phyloP scores from a whole-genome alignment of 2,888 invertebrate genomes.

The Lepidocyrtoides sp. region DNA sequence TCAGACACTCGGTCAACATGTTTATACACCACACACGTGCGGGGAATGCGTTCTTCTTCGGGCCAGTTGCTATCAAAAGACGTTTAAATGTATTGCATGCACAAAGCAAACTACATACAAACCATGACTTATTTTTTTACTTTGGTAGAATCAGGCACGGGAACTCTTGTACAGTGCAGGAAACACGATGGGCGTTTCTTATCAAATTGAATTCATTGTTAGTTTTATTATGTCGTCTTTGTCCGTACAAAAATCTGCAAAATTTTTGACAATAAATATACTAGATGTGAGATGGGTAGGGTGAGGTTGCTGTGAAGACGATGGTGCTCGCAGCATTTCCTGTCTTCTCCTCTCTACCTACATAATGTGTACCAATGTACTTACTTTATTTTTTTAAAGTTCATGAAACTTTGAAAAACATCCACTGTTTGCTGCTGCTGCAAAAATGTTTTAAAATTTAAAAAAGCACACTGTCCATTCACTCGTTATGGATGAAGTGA shows the following conservation, averaged over 20 bases:
- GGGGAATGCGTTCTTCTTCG: neutral
- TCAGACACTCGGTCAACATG: slow-evolving; percentile 84
- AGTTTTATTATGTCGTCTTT: neutral
- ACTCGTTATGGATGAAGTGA: slow-evolving; percentile 63
- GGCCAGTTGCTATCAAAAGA: neutral
- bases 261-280: slow-evolving; percentile 31
- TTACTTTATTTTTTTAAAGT: slow-evolving; percentile 8
- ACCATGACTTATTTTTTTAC: neutral
- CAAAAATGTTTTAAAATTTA: slow-evolving; percentile 3
- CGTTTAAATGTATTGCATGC: neutral
- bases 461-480: slow-evolving; percentile 4
- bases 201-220: neutral
- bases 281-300: slow-evolving; percentile 43
- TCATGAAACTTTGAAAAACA: slow-evolving; percentile 38
- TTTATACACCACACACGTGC: neutral
- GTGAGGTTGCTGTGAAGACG: neutral
- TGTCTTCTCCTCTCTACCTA: neutral
- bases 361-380: neutral
- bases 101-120: neutral
- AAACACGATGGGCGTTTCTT: slow-evolving; percentile 52
- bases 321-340: slow-evolving; percentile 49
- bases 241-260: neutral
- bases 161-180: slow-evolving; percentile 24
- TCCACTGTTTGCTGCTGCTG: neutral
- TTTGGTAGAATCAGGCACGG: neutral